Conservation (phyloP, 2,888 invertebrate genomes). For the Leuctra nigra region DNA sequence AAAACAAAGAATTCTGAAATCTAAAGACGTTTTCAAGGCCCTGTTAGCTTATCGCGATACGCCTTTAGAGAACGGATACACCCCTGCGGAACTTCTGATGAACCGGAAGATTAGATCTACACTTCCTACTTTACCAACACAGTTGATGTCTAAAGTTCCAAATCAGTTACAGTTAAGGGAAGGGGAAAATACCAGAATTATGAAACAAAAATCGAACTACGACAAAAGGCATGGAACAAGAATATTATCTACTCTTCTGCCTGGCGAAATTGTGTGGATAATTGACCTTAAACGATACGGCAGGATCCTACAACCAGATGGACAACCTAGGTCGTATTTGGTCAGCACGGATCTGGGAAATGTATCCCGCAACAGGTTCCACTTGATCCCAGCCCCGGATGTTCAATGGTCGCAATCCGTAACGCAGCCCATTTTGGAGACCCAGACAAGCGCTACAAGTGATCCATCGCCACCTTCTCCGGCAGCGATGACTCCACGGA, state of each 20-base stretch:
- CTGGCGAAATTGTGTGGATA: neutral
- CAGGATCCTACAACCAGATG: neutral
- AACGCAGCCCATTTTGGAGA: no score
- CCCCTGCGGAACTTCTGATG: neutral
- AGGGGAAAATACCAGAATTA: no score
- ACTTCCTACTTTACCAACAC: neutral
- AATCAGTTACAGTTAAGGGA: no score
- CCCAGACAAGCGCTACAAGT: no score
- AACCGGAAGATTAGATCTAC: neutral
- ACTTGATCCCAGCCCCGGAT: no score
- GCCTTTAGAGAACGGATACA: neutral
- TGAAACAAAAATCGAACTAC: neutral
- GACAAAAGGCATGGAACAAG: neutral
- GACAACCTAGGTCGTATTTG: neutral
- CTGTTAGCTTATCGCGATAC: conserved; percentile 22
- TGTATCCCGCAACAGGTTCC: neutral
- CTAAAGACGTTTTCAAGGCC: conserved; percentile 19
- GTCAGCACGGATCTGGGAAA: neutral
- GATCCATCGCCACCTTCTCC: no score
- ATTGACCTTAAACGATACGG: neutral
- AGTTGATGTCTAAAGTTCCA: no score
- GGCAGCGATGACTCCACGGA: no score
- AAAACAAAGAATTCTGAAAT: conserved; percentile 26
- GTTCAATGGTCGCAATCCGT: no score
- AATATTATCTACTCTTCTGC: neutral